Base-by-base conservation (phyloP, 2,888 invertebrate genomes). In the Amitus sp. region DNA sequence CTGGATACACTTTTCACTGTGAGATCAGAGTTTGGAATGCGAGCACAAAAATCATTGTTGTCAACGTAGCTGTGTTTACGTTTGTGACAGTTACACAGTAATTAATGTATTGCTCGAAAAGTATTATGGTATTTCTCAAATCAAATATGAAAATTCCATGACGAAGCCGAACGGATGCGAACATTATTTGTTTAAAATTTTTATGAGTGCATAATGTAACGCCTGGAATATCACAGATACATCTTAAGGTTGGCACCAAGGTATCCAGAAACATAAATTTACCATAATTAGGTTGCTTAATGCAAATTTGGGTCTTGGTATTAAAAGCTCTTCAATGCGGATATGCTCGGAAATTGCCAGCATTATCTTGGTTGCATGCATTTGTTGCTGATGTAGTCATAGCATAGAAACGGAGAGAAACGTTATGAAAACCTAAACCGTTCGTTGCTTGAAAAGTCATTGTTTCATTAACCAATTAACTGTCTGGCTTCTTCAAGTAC, bases 231-330 rank as follows among this genome's bases (percentile, higher is more conserved):
- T 69, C 70, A 55, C 67, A 70, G 70, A 71, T 73, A 69, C 66
- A 67, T 68, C 19, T 18, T 42, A 42, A 27, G 64, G 62, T 46
- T 34, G 48, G 42, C 45, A 47, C 54, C 51, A 47, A 62, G 65
- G 64, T 71, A 66, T 70, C 72, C 71, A 64, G 65, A 60, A 71
- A 69, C 72, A 74, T 77, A 76, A 75, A 77, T 76, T 76, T 73
- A 55, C 55, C 63, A 72, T 74, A 76, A 76, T 75, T 76, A 71
- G 71, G 72, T 67, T 68, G 70, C 69, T 73, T 74, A 75, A 77
- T 76, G 72, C 72, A 74, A 76, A 75, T 74, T 71, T 69, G 70
- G 64, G 67, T 46, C 61, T 64, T 48, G 48, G 63, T 57, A 65
- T 62, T 51, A 54, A 58, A 58, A 51, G 63, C 59, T 61, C 59